phyloP scores from a whole-genome alignment of 2,113 vertebrate genomes.

The Mastomys natalensis region DNA sequence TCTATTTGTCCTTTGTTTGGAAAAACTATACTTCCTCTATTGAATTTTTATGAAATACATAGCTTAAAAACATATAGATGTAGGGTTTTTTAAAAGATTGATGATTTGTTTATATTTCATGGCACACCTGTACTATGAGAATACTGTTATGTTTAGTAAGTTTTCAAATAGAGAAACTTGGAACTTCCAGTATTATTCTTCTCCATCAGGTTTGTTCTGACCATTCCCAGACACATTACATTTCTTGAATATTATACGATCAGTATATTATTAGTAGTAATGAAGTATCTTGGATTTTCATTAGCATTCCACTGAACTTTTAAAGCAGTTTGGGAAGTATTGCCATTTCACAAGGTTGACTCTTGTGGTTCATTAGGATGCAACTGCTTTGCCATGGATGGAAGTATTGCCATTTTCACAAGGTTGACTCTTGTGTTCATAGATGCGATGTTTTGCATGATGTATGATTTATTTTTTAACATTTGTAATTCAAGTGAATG shows the following conservation, averaged over 20 bases:
- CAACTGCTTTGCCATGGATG: no score
- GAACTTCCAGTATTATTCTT: no score
- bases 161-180: background rate
- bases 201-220: background rate
- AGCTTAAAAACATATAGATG: background rate
- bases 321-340: background rate
- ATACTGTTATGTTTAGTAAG: no score
- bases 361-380: background rate
- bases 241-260: background rate
- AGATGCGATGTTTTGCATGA: no score
- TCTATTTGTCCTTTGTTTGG: background rate
- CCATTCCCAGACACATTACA: fast-evolving
- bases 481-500: background rate
- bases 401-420: no score
- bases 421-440: no score
- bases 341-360: background rate
- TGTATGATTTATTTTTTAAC: background rate
- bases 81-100: no score
- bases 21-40: background rate
- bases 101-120: background rate
- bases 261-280: background rate
- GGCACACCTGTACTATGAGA: background rate
- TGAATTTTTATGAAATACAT: background rate
- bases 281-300: background rate
- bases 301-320: background rate